phyloP scores from a whole-genome alignment of 2,888 invertebrate genomes.

The Ophion costatus region DNA sequence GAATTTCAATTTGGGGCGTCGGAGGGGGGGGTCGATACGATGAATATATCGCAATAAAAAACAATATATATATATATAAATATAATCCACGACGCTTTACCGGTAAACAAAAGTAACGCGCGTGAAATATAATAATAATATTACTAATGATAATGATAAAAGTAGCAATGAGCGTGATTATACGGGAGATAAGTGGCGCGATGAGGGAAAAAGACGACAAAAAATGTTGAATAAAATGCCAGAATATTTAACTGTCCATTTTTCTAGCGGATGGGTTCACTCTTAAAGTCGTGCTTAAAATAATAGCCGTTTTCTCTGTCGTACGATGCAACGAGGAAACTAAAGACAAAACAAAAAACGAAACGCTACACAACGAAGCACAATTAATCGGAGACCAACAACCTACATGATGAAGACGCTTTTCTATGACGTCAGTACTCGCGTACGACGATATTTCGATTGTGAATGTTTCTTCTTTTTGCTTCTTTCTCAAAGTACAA shows the following conservation, averaged over 20 bases:
- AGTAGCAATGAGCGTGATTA: slow-evolving; percentile 59
- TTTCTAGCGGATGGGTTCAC: slow-evolving; percentile 62
- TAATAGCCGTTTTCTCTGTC: slow-evolving; percentile 62
- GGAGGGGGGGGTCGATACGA: slow-evolving; percentile 42
- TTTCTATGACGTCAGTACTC: background rate
- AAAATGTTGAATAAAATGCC: slow-evolving; percentile 76
- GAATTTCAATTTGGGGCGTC: slow-evolving; percentile 7
- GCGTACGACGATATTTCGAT: background rate
- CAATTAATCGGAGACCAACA: slow-evolving; percentile 8
- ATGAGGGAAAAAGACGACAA: slow-evolving; percentile 51
- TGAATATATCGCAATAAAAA: slow-evolving; percentile 76
- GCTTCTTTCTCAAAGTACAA: slow-evolving; percentile 30
- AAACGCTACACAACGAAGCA: background rate
- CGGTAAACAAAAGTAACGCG: slow-evolving; percentile 37
- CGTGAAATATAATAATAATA: slow-evolving; percentile 63
- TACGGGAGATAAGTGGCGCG: background rate
- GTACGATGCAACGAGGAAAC: slow-evolving; percentile 23
- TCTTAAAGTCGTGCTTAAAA: slow-evolving; percentile 33
- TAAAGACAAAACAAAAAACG: slow-evolving; percentile 13
- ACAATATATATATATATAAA: slow-evolving; percentile 14
- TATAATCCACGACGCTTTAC: slow-evolving; percentile 42
- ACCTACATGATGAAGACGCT: background rate
- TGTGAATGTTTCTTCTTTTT: background rate
- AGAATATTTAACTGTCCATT: slow-evolving; percentile 79
- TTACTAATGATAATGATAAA: slow-evolving; percentile 68